Evolutionary conservation across 2,113 vertebrate genomes (phyloP).

Genomic region (Puffinus mauretanicus): DNA sequence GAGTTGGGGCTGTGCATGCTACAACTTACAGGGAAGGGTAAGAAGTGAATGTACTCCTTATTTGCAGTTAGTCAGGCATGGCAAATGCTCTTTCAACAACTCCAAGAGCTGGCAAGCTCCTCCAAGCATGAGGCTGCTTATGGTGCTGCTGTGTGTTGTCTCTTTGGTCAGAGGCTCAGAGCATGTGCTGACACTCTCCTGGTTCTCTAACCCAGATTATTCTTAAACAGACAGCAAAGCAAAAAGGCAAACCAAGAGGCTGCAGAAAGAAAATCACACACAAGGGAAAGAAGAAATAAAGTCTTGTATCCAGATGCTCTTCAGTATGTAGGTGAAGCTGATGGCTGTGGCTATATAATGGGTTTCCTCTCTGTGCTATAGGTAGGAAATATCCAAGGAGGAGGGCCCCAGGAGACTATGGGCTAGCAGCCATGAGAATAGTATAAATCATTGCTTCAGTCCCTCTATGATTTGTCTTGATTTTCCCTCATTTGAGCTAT

Average conservation of each 20-base stretch:
- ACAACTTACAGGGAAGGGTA: background rate
- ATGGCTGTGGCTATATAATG: background rate
- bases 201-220: background rate
- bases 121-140: background rate
- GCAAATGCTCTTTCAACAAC: background rate
- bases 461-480: background rate
- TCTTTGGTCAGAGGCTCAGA: background rate
- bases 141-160: background rate
- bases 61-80: background rate
- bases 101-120: background rate
- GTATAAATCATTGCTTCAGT: background rate
- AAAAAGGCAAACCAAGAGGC: background rate
- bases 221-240: background rate
- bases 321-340: background rate
- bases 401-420: background rate
- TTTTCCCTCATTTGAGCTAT: background rate
- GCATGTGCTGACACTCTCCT: background rate
- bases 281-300: background rate
- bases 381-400: background rate
- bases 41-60: background rate
- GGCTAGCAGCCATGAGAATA: background rate
- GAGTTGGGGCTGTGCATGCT: background rate
- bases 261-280: background rate
- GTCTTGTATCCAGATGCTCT: background rate
- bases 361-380: background rate